Evolutionary conservation across 2,113 vertebrate species (phyloP), one percentile per base, ranked within the genome.

Genomic region (Cricetomys ansorgei): DNA sequence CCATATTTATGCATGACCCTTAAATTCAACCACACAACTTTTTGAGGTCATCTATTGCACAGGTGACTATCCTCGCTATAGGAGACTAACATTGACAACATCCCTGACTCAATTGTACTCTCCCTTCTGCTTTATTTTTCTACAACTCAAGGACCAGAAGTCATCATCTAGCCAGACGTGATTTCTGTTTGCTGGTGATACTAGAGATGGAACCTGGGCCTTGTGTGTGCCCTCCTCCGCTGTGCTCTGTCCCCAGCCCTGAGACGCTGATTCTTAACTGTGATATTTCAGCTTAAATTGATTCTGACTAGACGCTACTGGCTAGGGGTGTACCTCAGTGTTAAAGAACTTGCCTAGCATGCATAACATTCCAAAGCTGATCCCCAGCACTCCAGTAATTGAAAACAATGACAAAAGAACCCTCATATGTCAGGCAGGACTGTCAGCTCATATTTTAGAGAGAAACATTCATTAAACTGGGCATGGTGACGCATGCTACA

Each of bases 1-100:
- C 59, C 40, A 19, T 50, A 89, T 87, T 69, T 95, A 55, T 64
- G 13, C 55, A 55, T 65, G 37, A 79, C 29, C 67, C 43, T 95
- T 88, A 65, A 64, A 64, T 80, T 53, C 23, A 55, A 64, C 21
- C 50, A 21, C 64, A 45, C 13, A 55, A 13, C 43, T 40, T 64
- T 96, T 86, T 21, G 11, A 10, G 3, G 8, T 72, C 27, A 75
- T 31, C 55, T 55, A 0, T 69, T 50, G 7, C 7, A 43, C 5
- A 67, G 76, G 73, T 29, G 25, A 19, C 31, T 45, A 6, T 59
- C 34, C 43, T 50, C 45, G 29, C 8, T 45, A 4, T 19, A 37
- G 70, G 45, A 94, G 81, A 92, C 57, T 89, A 64, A 83, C 13
- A 3, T 45, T 55, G 65, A 95, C 48, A 94, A 75, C 88, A 91